Base-by-base conservation (phyloP, 2,888 invertebrate genomes). In the Hymenopus coronatus region DNA sequence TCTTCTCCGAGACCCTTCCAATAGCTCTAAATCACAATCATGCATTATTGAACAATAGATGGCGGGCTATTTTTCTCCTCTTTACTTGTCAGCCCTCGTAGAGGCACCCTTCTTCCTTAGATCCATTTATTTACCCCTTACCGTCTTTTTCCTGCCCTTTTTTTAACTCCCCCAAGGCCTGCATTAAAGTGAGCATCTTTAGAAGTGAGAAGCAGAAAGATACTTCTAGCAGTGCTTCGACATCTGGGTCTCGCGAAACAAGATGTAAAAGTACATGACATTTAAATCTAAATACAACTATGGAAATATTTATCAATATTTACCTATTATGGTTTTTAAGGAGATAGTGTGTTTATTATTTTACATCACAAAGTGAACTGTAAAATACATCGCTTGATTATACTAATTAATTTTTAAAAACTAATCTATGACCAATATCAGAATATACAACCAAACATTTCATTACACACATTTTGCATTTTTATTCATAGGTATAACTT, bases 41-140 rank as follows among this genome's bases (percentile, higher is more conserved):
- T 88, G 85, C 88, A 88, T 88, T 88, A 88, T 88, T 88, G 88
- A 88, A 88, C 88, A 88, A 88, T 88, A 82, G 86, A 86, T 86
- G 81, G 28, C 81, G 27, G 86, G 81, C 28, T 28, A 54, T 70
- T 86, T 81, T 81, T 86, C 86, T 86, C 86, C 81, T 86, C 81
- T 54, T 81, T 81, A 86, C 86, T 86, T 86, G 86, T 81, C 86
- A 86, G 81, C 86, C 46, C 28, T 70, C 54, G 54, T 70, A 81
- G 81, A 86, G 28, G 81, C 86, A 86, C 86, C 86, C 86, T 86
- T 81, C 28, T 30, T 70, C 54, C 85, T 28, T 46, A 85, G 70
- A 85, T 28, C 86, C 86, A 86, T 86, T 86, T 86, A 81, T 86
- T 86, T 86, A 86, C 54, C 70, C 81, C 81, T 70, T 28, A 30